A percentile compares a stretch with the other conserved stretches of the same genome.
These are phyloP conservation scores for Chauna torquata DNA, from an alignment of 2,113 vertebrate genomes.

Conservation along the genomic window DNA sequence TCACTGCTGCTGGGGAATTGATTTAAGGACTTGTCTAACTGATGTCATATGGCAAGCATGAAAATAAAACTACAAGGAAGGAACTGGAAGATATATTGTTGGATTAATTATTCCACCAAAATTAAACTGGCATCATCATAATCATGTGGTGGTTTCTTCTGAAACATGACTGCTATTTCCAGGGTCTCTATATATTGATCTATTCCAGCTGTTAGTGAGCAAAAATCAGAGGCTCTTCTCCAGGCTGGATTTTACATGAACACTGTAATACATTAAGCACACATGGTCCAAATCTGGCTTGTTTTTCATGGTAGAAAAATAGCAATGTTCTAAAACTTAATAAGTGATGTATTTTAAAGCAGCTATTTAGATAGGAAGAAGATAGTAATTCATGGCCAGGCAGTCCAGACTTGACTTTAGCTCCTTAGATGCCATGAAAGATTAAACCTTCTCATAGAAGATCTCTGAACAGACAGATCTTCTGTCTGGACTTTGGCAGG, in stretches of 20 bases:
- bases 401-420: neutral
- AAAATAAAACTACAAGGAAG: constrained; percentile 40
- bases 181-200: neutral
- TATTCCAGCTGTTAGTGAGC: constrained; percentile 29
- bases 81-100: constrained; percentile 5
- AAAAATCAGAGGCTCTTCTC: constrained; percentile 4
- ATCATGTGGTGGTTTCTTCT: constrained; percentile 5
- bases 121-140: constrained; percentile 10
- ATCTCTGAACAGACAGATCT: neutral
- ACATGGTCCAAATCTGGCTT: neutral
- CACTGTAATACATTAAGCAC: neutral
- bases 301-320: constrained; percentile 6
- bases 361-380: neutral
- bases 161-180: constrained; percentile 21
- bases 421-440: neutral
- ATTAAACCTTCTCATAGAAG: neutral
- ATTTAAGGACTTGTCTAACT: constrained; percentile 19
- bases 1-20: neutral
- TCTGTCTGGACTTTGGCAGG: neutral
- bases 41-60: constrained; percentile 19
- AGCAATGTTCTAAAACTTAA: neutral
- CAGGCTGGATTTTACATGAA: constrained; percentile 13
- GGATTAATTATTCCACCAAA: constrained; percentile 44
- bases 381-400: neutral
- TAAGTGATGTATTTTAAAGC: constrained; percentile 1